Percentiles rank a stretch among this genome's conserved stretches.
These are phyloP conservation scores for Ophraella communa DNA, from an alignment of 2,888 invertebrate species.

Conservation along the genomic window DNA sequence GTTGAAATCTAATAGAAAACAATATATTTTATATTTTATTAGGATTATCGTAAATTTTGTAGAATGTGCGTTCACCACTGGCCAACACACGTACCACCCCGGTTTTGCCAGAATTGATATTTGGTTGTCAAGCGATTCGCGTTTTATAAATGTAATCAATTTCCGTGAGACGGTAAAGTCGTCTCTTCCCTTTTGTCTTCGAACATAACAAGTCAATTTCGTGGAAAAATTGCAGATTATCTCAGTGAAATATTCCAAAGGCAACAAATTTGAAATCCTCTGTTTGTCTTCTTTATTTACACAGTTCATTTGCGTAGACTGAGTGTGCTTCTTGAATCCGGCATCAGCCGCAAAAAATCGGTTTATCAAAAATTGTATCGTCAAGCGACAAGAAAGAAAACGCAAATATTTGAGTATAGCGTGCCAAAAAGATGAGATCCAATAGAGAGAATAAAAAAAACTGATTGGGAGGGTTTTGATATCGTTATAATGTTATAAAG, in stretches of 20 bases:
- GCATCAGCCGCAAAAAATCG: slow-evolving; percentile 20
- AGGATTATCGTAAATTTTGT: neutral
- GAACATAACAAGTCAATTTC: slow-evolving; percentile 53
- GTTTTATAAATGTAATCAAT: slow-evolving; percentile 55
- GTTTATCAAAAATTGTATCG: slow-evolving; percentile 24
- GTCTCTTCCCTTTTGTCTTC: slow-evolving; percentile 48
- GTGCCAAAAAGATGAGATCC: slow-evolving; percentile 1
- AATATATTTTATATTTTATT: neutral
- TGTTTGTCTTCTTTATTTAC: slow-evolving; percentile 53
- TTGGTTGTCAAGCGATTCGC: slow-evolving; percentile 47
- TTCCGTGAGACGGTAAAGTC: slow-evolving; percentile 41
- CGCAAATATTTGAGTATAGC: slow-evolving; percentile 14
- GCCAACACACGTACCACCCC: slow-evolving; percentile 9
- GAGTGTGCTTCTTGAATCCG: slow-evolving; percentile 21
- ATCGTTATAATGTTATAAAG: neutral
- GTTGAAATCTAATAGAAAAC: too few species aligned
- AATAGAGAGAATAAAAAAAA: neutral
- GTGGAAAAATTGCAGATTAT: slow-evolving; percentile 54
- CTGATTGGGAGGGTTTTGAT: neutral
- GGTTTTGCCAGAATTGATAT: slow-evolving; percentile 48
- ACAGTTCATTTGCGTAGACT: slow-evolving; percentile 34
- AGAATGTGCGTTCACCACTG: neutral
- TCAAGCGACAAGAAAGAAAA: slow-evolving; percentile 9
- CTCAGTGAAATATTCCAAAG: slow-evolving; percentile 53
- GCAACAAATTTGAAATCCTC: slow-evolving; percentile 53